These are phyloP conservation scores for Zaprionus ghesquierei DNA, from an alignment of 1,140 invertebrate genomes.

Conservation along the genomic window DNA sequence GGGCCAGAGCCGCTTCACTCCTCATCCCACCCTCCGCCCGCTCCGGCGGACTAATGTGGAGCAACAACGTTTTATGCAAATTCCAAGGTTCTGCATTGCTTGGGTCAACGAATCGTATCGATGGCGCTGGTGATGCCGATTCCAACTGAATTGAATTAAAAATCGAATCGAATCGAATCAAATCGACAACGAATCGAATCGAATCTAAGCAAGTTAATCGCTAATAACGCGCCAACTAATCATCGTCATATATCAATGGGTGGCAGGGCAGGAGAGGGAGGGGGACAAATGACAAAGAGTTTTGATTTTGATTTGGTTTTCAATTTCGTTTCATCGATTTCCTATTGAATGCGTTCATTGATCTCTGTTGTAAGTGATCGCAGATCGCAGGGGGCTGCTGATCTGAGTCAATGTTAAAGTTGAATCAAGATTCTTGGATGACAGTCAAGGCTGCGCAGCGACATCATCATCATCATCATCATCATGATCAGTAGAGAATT, in stretches of 20 bases:
- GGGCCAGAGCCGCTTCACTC: neutral
- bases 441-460: constrained; percentile 51
- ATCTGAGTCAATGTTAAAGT: neutral
- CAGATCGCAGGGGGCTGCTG: neutral
- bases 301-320: constrained; percentile 44
- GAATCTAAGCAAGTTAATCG: constrained; percentile 41
- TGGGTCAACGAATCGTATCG: constrained; percentile 69
- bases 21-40: neutral
- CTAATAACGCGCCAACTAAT: constrained; percentile 64
- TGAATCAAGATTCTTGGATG: constrained; percentile 26
- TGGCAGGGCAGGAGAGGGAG: neutral
- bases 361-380: constrained; percentile 42
- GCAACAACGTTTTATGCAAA: constrained; percentile 65
- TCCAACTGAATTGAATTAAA: constrained; percentile 28
- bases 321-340: constrained; percentile 70
- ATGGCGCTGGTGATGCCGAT: constrained; percentile 20
- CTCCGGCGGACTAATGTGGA: constrained; percentile 52
- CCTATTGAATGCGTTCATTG: constrained; percentile 75
- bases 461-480: too few relatives aligned
- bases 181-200: constrained; percentile 17
- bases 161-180: constrained; percentile 7
- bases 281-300: constrained; percentile 37
- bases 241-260: constrained; percentile 48
- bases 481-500: constrained; percentile 20
- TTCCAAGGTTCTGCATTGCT: constrained; percentile 74